phyloP scores from a whole-genome alignment of 2,113 vertebrate genomes.

The Antechinus stuartii region DNA sequence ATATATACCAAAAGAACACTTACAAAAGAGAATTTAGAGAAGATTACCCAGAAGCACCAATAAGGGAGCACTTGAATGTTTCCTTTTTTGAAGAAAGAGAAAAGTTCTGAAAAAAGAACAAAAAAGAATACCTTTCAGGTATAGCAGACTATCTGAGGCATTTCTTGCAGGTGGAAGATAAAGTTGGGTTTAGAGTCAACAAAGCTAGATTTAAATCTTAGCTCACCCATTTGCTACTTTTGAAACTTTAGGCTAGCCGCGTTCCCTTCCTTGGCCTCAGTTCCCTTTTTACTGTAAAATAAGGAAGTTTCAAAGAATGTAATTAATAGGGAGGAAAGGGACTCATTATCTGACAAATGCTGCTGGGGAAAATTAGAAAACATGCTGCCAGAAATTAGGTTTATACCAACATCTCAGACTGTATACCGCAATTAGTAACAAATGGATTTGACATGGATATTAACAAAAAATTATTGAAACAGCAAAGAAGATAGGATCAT shows the following conservation, averaged over 20 bases:
- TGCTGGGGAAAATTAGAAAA: neutral
- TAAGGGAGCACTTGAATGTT: neutral
- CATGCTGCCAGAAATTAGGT: neutral
- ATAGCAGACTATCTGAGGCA: neutral
- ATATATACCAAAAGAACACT: neutral
- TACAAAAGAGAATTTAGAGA: neutral
- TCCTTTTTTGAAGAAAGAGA: neutral
- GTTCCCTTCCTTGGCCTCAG: neutral
- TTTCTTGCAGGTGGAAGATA: neutral
- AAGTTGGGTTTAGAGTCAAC: neutral
- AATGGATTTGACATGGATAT: neutral
- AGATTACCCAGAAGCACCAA: neutral
- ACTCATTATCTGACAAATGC: neutral
- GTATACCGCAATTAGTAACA: neutral
- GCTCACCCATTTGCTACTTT: neutral
- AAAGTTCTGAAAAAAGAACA: neutral
- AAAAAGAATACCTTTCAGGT: neutral
- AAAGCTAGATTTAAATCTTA: neutral
- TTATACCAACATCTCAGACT: neutral
- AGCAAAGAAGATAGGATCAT: neutral
- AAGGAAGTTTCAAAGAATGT: neutral
- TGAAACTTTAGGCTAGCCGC: neutral
- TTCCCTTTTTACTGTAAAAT: neutral
- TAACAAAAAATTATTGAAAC: neutral
- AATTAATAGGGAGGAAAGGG: neutral